These are phyloP conservation scores for Palythoa heliodiscus DNA, from an alignment of 92 coral and sea anemone species.

Conservation along the genomic window DNA sequence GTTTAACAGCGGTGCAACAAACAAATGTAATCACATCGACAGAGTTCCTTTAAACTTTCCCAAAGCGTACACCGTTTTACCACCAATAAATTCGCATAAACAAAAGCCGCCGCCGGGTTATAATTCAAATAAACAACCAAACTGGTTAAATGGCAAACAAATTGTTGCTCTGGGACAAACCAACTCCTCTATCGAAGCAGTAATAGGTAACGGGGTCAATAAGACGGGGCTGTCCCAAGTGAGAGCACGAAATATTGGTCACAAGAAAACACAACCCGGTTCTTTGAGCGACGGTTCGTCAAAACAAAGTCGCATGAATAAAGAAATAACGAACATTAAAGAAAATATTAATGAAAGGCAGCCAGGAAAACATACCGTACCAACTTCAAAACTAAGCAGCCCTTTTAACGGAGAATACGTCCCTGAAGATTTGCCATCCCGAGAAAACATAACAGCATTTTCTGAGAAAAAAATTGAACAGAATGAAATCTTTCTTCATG, in stretches of 20 bases:
- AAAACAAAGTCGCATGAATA: background rate
- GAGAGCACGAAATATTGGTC: background rate
- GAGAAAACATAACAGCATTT: background rate
- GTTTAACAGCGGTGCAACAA: background rate
- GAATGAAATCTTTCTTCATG: conserved; percentile 25
- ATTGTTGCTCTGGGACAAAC: background rate
- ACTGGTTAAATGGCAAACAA: background rate
- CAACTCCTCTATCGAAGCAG: background rate
- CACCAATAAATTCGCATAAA: conserved; percentile 65
- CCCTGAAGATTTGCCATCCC: background rate
- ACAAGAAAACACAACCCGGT: background rate
- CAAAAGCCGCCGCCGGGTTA: background rate
- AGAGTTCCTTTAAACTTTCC: conserved; percentile 49
- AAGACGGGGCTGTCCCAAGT: background rate
- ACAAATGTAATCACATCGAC: conserved; percentile 17
- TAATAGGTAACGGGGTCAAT: too few relatives aligned
- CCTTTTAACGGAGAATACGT: background rate
- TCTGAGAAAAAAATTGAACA: conserved; percentile 20
- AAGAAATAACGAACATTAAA: background rate
- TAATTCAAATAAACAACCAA: background rate
- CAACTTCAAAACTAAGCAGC: background rate
- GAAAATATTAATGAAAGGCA: background rate
- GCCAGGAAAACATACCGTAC: background rate
- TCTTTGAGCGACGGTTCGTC: background rate
- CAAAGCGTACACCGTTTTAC: conserved; percentile 68